phyloP scores from a whole-genome alignment of 2,888 invertebrate genomes.

The Cacoxenus indagator region DNA sequence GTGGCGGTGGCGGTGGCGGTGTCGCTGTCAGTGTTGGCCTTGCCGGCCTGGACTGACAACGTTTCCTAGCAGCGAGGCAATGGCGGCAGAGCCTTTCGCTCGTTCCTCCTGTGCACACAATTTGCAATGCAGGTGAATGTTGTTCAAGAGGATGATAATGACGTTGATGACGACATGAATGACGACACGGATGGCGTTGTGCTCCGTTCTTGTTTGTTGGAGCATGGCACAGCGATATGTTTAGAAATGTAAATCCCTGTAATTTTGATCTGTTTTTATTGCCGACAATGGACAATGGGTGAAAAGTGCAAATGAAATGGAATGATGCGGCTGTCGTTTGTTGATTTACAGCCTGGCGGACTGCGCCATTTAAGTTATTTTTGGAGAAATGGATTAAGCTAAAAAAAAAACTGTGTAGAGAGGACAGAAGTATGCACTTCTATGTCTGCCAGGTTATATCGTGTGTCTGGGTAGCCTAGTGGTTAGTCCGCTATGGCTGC shows the following conservation, averaged over 20 bases:
- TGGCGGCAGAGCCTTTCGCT: constrained; percentile 26
- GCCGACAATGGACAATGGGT: constrained; percentile 4
- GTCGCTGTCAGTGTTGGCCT: constrained; percentile 31
- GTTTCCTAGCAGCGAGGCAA: no score
- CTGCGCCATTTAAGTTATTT: constrained; percentile 34
- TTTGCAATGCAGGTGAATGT: constrained; percentile 20
- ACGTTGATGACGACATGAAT: no score
- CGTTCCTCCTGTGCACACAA: constrained; percentile 17
- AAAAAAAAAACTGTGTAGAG: no score
- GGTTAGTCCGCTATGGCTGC: no score
- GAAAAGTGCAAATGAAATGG: constrained; percentile 14
- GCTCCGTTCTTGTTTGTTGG: neutral
- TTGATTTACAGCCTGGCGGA: constrained; percentile 21
- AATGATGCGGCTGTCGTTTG: neutral
- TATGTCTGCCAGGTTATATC: no score
- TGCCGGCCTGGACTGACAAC: no score
- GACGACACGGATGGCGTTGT: no score
- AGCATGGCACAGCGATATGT: neutral
- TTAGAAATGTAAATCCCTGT: constrained; percentile 12
- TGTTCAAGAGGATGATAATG: neutral
- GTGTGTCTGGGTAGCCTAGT: no score
- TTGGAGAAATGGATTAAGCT: no score
- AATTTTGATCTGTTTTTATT: constrained; percentile 3
- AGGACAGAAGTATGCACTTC: no score
- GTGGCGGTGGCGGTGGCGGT: constrained; percentile 1